Percentiles rank a stretch among this genome's conserved stretches.
These are phyloP conservation scores for Dryadula phaetusa DNA, from an alignment of 2,888 invertebrate genomes.

Conservation along the genomic window DNA sequence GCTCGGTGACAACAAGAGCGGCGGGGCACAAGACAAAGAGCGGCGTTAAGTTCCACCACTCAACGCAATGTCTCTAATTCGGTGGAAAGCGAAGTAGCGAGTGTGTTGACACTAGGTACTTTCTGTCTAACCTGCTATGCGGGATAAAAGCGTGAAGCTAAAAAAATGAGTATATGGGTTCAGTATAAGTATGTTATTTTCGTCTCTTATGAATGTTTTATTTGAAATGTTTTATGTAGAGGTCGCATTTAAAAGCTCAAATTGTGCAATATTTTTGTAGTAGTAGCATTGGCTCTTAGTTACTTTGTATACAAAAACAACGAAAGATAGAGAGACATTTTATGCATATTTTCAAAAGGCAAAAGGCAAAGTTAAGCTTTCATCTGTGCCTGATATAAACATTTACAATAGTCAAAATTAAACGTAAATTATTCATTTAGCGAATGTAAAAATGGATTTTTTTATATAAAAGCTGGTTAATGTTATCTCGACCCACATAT, in stretches of 20 bases:
- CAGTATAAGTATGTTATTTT: no score
- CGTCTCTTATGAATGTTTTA: no score
- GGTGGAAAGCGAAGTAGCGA: no score
- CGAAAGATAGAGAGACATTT: neutral
- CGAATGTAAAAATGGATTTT: neutral
- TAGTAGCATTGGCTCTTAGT: neutral
- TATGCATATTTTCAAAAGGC: neutral
- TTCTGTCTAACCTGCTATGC: no score
- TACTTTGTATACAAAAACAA: slow-evolving; percentile 1
- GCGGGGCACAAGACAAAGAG: no score
- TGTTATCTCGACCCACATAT: neutral
- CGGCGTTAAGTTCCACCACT: no score
- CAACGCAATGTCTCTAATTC: no score
- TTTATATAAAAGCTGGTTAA: neutral
- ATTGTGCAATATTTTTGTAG: neutral
- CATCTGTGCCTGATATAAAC: neutral
- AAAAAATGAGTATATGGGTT: no score
- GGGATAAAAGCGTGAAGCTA: no score
- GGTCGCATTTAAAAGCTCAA: neutral
- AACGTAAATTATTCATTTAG: neutral
- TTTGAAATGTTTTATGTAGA: neutral
- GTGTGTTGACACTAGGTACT: no score
- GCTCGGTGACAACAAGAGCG: no score
- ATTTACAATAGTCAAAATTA: slow-evolving; percentile 19
- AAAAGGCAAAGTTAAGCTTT: slow-evolving; percentile 12